Percentiles rank a stretch among this genome's conserved stretches.
phyloP scores from a whole-genome alignment of 2,113 vertebrate species.

The Triplophysa tibetana region DNA sequence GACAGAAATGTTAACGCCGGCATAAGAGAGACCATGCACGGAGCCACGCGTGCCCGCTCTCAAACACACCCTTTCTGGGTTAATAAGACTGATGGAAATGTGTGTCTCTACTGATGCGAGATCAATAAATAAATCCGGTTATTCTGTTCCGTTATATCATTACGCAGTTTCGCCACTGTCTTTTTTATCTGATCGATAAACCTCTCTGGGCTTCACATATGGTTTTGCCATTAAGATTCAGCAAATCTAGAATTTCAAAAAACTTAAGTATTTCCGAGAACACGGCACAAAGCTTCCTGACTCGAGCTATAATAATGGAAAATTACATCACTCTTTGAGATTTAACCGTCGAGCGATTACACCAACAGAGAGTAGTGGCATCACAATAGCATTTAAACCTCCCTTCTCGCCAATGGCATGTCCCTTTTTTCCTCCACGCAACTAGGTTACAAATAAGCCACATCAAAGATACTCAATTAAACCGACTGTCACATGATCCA shows the following conservation, averaged over 20 bases:
- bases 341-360: slow-evolving; percentile 17
- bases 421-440: background rate
- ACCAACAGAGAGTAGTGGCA: slow-evolving; percentile 10
- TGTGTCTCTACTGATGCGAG: background rate
- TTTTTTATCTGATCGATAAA: slow-evolving; percentile 24
- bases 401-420: background rate
- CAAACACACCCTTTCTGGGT: background rate
- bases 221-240: slow-evolving; percentile 23
- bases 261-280: slow-evolving; percentile 25
- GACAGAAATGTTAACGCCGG: slow-evolving; percentile 59
- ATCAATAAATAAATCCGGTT: slow-evolving; percentile 29
- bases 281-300: background rate
- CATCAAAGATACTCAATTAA: background rate
- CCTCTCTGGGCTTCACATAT: background rate
- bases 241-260: slow-evolving; percentile 29
- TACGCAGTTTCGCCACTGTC: slow-evolving; percentile 3
- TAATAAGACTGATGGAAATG: slow-evolving; percentile 27
- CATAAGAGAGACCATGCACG: background rate
- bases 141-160: slow-evolving; percentile 27
- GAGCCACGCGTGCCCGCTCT: background rate
- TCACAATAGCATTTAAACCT: background rate
- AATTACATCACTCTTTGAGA: slow-evolving; percentile 22
- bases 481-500: background rate
- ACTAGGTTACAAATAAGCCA: background rate
- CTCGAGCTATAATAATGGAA: slow-evolving; percentile 22